phyloP scores from a whole-genome alignment of 2,888 invertebrate species.

The Netelia fuscicornis region DNA sequence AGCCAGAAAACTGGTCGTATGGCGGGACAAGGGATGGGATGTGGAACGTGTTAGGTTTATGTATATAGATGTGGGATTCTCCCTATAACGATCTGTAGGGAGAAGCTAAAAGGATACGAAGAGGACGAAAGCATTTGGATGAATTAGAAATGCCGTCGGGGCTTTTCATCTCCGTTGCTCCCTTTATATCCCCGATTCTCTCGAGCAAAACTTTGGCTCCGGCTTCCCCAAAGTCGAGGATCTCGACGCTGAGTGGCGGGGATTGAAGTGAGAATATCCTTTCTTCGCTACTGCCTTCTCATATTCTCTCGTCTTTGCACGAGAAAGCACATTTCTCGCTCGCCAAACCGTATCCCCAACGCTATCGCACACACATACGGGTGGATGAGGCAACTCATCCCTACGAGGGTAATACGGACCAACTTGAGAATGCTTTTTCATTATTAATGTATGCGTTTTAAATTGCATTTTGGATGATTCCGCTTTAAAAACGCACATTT shows the following conservation, averaged over 20 bases:
- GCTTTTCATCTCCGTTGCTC: constrained; percentile 27
- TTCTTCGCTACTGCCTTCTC: constrained; percentile 17
- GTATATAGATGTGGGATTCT: too few species aligned
- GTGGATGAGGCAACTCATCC: too few species aligned
- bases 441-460: too few species aligned
- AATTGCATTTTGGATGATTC: too few species aligned
- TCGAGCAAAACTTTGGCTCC: constrained; percentile 57
- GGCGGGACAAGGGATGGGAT: neutral
- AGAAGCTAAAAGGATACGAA: constrained; percentile 37
- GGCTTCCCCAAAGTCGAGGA: constrained; percentile 39
- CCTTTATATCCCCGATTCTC: constrained; percentile 15
- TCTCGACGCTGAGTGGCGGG: constrained; percentile 44
- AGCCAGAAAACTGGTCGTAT: neutral
- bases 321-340: constrained; percentile 2
- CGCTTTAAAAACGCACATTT: too few species aligned
- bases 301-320: constrained; percentile 3
- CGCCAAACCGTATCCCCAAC: constrained; percentile 28
- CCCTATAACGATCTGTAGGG: neutral
- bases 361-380: neutral
- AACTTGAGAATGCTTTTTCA: too few species aligned
- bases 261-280: constrained; percentile 27
- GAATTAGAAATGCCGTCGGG: constrained; percentile 54
- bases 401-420: too few species aligned
- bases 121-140: constrained; percentile 24
- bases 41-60: too few species aligned